Percentiles rank a stretch among this genome's conserved stretches.
phyloP scores from a whole-genome alignment of 2,113 vertebrate species.

The Telmatochromis brachygnathus region DNA sequence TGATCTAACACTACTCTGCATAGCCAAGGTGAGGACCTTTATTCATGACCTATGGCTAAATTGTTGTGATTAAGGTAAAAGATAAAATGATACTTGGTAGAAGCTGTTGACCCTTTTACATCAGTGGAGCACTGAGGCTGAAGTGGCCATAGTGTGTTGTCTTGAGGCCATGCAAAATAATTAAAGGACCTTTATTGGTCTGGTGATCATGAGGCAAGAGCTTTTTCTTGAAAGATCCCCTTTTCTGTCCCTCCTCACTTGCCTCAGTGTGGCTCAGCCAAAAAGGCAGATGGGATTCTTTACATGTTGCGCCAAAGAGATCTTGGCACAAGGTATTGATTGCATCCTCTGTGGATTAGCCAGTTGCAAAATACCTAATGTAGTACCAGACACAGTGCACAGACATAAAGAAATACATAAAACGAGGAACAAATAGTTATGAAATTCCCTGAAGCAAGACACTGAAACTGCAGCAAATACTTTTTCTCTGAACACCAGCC shows the following conservation, averaged over 20 bases:
- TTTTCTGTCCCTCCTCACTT: neutral
- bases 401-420: neutral
- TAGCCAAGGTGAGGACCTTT: neutral
- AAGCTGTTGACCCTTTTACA: neutral
- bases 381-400: neutral
- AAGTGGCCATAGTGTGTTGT: neutral
- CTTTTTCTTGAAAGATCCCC: constrained; percentile 8
- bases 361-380: constrained; percentile 32
- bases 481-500: neutral
- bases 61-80: neutral
- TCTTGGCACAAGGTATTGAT: constrained; percentile 26
- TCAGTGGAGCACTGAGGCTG: neutral
- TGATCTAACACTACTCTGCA: neutral
- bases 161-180: neutral
- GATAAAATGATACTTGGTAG: neutral
- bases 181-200: neutral
- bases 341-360: constrained; percentile 26
- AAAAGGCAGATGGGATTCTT: constrained; percentile 49
- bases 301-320: constrained; percentile 18
- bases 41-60: neutral
- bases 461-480: neutral
- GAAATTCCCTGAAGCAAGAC: neutral
- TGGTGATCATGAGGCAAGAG: neutral
- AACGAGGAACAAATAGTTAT: neutral
- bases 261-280: constrained; percentile 22